These are phyloP conservation scores for Phania funesta DNA, from an alignment of 2,888 invertebrate species.

Conservation along the genomic window DNA sequence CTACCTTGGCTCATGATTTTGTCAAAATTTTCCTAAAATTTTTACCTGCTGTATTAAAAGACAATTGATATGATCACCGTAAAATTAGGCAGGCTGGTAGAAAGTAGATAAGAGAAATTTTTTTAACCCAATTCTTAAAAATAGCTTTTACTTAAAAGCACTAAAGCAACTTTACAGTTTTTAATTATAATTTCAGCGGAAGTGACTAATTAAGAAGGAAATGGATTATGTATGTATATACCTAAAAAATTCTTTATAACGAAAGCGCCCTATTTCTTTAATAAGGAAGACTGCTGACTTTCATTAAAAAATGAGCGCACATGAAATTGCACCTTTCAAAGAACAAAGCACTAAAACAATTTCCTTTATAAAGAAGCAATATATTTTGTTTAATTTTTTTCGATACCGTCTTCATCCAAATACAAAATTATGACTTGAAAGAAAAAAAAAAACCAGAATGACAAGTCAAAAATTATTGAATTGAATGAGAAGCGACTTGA, in stretches of 20 bases:
- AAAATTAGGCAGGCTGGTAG: no score
- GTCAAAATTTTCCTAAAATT: no score
- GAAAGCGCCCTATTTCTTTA: not conserved
- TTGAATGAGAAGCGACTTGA: not conserved
- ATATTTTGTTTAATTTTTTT: not conserved
- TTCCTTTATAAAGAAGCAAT: slow-evolving; percentile 30
- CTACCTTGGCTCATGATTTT: no score
- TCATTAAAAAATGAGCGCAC: not conserved
- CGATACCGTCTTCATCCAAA: slow-evolving; percentile 27
- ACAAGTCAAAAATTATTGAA: slow-evolving; percentile 29
- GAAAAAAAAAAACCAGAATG: slow-evolving; percentile 49
- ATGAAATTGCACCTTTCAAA: slow-evolving; percentile 44
- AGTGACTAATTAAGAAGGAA: not conserved
- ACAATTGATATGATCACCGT: no score
- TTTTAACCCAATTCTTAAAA: no score
- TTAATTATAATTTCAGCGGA: not conserved
- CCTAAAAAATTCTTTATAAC: slow-evolving; percentile 11
- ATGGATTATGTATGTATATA: no score
- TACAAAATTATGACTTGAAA: slow-evolving; percentile 29
- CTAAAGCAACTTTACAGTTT: no score
- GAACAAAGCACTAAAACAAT: slow-evolving; percentile 11
- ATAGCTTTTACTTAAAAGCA: no score
- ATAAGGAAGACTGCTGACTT: not conserved
- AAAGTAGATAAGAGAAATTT: no score
- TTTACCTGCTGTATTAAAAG: no score